Evolutionary conservation across 2,888 invertebrate genomes (phyloP).

Genomic region (Drosophila sordidula): DNA sequence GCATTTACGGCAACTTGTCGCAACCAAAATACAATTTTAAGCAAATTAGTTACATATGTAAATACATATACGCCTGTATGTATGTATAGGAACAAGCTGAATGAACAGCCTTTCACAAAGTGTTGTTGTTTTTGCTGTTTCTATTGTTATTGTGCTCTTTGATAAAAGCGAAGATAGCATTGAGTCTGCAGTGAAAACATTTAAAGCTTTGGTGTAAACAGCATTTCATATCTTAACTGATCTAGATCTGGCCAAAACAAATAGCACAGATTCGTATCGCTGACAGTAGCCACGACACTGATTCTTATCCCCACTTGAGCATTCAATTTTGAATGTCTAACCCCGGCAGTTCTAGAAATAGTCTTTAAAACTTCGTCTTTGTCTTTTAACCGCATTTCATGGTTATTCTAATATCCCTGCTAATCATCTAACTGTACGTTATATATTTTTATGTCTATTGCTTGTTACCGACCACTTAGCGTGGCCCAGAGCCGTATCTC

Average conservation of each 20-base stretch:
- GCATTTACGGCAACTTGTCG: slow-evolving; percentile 65
- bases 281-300: slow-evolving; percentile 36
- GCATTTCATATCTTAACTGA: slow-evolving; percentile 55
- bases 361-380: not conserved
- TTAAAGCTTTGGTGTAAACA: slow-evolving; percentile 59
- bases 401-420: slow-evolving; percentile 25
- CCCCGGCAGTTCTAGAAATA: not conserved
- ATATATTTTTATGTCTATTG: not conserved
- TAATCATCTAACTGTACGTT: slow-evolving; percentile 31
- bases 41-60: slow-evolving; percentile 59
- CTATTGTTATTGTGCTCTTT: slow-evolving; percentile 19
- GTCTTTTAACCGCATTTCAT: slow-evolving; percentile 1
- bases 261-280: slow-evolving; percentile 53
- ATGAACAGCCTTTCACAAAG: slow-evolving; percentile 48
- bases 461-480: slow-evolving; percentile 41
- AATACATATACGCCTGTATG: slow-evolving; percentile 17
- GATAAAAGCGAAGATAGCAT: slow-evolving; percentile 39
- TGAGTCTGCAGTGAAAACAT: slow-evolving; percentile 46
- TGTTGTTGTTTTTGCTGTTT: not conserved
- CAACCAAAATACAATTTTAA: slow-evolving; percentile 53
- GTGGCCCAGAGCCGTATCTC: slow-evolving; percentile 26
- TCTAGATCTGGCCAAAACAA: slow-evolving; percentile 59
- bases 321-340: slow-evolving; percentile 19
- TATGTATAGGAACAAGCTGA: slow-evolving; percentile 1
- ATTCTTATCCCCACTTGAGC: slow-evolving; percentile 18